These are phyloP conservation scores for Drosophila mulleri DNA, from an alignment of 2,888 invertebrate genomes.

Conservation along the genomic window DNA sequence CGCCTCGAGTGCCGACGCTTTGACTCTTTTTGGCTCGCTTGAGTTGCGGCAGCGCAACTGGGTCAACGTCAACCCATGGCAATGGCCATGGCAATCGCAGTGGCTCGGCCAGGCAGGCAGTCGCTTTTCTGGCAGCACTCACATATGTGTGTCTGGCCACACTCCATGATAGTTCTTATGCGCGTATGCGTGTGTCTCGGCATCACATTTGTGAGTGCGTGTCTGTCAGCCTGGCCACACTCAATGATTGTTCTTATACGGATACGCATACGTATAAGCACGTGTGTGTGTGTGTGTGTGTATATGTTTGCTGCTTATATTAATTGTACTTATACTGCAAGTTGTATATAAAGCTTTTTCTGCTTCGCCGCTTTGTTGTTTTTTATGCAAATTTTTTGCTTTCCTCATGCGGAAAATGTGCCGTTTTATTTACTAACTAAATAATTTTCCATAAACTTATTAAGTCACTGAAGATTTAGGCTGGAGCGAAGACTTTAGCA, in stretches of 20 bases:
- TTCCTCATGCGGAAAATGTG: constrained; percentile 45
- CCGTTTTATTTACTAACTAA: constrained; percentile 44
- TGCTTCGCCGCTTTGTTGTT: constrained; percentile 39
- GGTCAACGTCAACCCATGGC: constrained; percentile 72
- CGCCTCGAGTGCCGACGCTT: constrained; percentile 52
- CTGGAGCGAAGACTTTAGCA: not conserved
- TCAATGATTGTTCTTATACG: constrained; percentile 22
- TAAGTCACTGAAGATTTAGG: constrained; percentile 11
- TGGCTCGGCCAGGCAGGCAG: constrained; percentile 48
- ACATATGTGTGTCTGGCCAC: constrained; percentile 29
- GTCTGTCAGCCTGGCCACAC: constrained; percentile 50
- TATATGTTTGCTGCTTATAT: constrained; percentile 23
- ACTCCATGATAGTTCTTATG: constrained; percentile 20
- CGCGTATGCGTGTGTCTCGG: not conserved
- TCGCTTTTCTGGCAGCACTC: constrained; percentile 39
- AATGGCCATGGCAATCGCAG: constrained; percentile 37
- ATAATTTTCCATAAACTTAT: constrained; percentile 18
- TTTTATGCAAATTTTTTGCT: constrained; percentile 59
- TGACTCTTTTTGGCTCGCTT: constrained; percentile 32
- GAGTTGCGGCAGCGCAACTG: constrained; percentile 58
- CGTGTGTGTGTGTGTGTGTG: not conserved
- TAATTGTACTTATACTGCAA: constrained; percentile 63
- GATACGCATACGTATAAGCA: not conserved
- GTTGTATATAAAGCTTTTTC: constrained; percentile 57
- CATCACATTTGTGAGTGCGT: constrained; percentile 36